These are phyloP conservation scores for Samia ricini DNA, from an alignment of 1,140 invertebrate genomes.

Conservation along the genomic window DNA sequence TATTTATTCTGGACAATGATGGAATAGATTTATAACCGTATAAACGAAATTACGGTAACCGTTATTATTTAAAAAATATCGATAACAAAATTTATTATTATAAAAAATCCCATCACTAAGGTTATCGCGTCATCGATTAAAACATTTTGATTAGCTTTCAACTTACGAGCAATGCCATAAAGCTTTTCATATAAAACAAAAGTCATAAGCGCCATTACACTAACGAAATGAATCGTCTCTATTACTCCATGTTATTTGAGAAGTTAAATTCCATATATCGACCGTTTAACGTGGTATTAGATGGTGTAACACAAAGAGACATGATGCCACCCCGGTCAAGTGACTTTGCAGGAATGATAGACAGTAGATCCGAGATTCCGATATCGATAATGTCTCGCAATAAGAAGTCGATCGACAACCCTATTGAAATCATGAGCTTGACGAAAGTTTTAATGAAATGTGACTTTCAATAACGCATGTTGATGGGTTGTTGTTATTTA, in stretches of 20 bases:
- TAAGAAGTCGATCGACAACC: conserved; percentile 68
- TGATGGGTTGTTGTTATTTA: conserved; percentile 36
- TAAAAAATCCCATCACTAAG: conserved; percentile 40
- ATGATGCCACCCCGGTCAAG: conserved; percentile 71
- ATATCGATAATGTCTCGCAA: conserved; percentile 64
- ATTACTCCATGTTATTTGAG: conserved; percentile 42
- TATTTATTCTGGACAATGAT: no score
- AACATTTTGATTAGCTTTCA: conserved; percentile 78
- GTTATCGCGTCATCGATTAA: conserved; percentile 74
- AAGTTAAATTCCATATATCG: conserved; percentile 75
- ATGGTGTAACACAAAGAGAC: conserved; percentile 68
- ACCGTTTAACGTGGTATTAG: conserved; percentile 67
- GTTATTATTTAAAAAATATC: background rate
- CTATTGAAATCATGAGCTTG: conserved; percentile 71
- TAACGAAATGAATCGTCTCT: conserved; percentile 47
- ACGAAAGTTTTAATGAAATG: conserved; percentile 74
- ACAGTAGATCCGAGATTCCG: conserved; percentile 69
- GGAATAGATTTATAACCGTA: no score
- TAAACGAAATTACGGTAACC: no score
- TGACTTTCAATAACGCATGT: conserved; percentile 71
- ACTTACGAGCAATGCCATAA: conserved; percentile 70
- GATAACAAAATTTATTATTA: background rate
- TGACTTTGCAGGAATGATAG: conserved; percentile 71
- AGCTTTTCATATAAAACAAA: conserved; percentile 54
- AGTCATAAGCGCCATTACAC: conserved; percentile 57